A percentile compares a stretch with the other conserved stretches of the same genome.
Evolutionary conservation across 1,140 invertebrate genomes (phyloP).

Genomic region (Drosophila melanica): DNA sequence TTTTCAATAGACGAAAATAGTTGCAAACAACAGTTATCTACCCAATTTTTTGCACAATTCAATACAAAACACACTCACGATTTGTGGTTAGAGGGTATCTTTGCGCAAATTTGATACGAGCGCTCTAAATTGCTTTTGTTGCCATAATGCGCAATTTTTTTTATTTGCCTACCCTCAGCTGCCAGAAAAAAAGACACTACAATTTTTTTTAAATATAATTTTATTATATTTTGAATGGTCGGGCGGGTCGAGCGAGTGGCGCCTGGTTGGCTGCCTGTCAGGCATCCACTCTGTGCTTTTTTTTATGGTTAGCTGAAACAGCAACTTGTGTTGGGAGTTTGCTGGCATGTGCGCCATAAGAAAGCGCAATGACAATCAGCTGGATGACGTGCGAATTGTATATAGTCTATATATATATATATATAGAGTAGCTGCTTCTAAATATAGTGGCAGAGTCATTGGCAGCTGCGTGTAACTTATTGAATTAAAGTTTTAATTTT

Average conservation of each 20-base stretch:
- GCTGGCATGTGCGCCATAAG: conserved; percentile 12
- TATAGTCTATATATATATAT: background rate
- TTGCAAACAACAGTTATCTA: too few relatives aligned
- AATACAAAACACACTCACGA: background rate
- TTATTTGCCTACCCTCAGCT: conserved; percentile 2
- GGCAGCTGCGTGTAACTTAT: conserved; percentile 26
- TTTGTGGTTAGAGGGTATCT: conserved; percentile 2
- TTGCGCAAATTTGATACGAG: background rate
- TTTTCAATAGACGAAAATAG: too few relatives aligned
- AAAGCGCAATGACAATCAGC: conserved; percentile 25
- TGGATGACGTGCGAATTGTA: conserved; percentile 26
- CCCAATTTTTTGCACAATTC: too few relatives aligned
- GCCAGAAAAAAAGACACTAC: background rate
- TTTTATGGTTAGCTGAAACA: conserved; percentile 21
- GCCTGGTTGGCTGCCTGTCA: conserved; percentile 25
- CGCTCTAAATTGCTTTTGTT: background rate
- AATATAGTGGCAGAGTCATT: conserved; percentile 23
- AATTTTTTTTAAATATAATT: conserved; percentile 29
- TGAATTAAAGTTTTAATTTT: conserved; percentile 42
- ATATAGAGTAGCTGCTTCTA: background rate
- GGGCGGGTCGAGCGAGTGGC: conserved; percentile 22
- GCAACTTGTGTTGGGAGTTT: conserved; percentile 9
- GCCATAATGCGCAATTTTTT: conserved; percentile 29
- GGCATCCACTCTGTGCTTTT: background rate
- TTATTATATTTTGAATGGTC: conserved; percentile 22